A percentile compares a stretch with the other conserved stretches of the same genome.
Conservation (phyloP, 2,113 vertebrate genomes). For the Neolamprologus longior region DNA sequence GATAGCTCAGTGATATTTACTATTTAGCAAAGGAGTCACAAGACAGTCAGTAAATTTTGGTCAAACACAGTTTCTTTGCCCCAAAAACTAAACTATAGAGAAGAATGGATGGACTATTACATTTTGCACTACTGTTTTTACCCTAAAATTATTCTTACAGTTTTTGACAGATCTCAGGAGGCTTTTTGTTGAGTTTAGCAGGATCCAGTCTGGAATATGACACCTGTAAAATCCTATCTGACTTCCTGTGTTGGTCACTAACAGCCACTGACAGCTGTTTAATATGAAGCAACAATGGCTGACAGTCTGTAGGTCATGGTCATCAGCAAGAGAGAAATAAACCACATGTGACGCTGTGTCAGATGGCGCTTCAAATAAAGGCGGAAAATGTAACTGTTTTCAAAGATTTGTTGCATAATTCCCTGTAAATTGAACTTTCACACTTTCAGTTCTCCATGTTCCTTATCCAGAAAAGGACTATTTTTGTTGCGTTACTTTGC, state of each 20-base stretch:
- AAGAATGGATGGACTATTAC: neutral
- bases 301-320: conserved; percentile 46
- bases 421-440: neutral
- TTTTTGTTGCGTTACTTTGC: conserved; percentile 29
- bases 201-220: neutral
- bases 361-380: conserved; percentile 10
- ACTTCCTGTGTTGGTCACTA: conserved; percentile 9
- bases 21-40: neutral
- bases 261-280: conserved; percentile 44
- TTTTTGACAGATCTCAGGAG: neutral
- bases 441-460: neutral
- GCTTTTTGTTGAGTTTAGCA: neutral
- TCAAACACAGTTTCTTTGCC: neutral
- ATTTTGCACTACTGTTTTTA: neutral
- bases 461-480: neutral
- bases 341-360: neutral
- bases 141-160: neutral
- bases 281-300: conserved; percentile 41
- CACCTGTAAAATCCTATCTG: conserved; percentile 46
- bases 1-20: neutral
- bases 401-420: neutral
- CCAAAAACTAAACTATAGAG: neutral
- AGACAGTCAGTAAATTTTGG: neutral
- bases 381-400: neutral
- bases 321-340: conserved; percentile 28